Percentiles rank a stretch among this genome's conserved stretches.
These are phyloP conservation scores for Galerucella nymphaeae DNA, from an alignment of 2,888 invertebrate genomes.

Conservation along the genomic window DNA sequence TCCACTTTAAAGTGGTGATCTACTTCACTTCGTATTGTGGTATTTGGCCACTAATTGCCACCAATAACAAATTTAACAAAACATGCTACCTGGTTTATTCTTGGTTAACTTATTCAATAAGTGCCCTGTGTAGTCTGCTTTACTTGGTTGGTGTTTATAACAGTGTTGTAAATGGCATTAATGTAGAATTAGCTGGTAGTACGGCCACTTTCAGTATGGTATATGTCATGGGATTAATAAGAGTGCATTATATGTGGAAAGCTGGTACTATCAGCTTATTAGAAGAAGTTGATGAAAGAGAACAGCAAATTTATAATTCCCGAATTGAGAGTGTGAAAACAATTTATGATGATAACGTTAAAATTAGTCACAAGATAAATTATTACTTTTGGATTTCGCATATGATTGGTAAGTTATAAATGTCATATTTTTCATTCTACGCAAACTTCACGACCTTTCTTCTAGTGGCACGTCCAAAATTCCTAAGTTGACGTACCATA, in stretches of 20 bases:
- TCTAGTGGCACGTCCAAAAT: too few species aligned
- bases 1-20: not conserved
- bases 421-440: too few species aligned
- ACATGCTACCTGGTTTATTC: not conserved
- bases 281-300: conserved; percentile 4
- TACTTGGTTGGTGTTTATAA: conserved; percentile 1
- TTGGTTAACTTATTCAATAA: not conserved
- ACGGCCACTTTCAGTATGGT: not conserved
- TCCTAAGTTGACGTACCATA: too few species aligned
- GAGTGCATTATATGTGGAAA: conserved; percentile 2
- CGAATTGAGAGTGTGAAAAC: conserved; percentile 1
- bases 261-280: conserved; percentile 2
- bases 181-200: not conserved
- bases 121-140: not conserved
- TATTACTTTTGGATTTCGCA: conserved; percentile 13
- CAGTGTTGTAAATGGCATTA: not conserved
- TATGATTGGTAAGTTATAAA: conserved; percentile 7
- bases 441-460: too few species aligned
- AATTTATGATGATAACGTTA: conserved; percentile 14
- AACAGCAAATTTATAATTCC: conserved; percentile 15
- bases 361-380: conserved; percentile 14
- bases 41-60: not conserved
- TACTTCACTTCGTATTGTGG: not conserved
- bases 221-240: not conserved
- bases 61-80: not conserved